phyloP scores from a whole-genome alignment of 2,888 invertebrate genomes.

The Azorinus chamasolen region DNA sequence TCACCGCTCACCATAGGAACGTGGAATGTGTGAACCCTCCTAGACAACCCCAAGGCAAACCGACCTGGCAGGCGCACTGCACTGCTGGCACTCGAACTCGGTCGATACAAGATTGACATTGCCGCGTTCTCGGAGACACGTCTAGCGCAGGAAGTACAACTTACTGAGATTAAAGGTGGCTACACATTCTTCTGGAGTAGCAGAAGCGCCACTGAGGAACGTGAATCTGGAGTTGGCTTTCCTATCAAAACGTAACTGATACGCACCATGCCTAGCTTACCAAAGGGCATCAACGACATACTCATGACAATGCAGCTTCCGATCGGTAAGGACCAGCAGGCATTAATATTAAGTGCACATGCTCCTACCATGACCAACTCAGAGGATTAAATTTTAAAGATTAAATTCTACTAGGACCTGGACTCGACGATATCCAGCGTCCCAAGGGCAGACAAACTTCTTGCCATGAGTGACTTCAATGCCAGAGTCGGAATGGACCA shows the following conservation, averaged over 20 bases:
- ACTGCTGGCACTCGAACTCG: constrained; percentile 3
- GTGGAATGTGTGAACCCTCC: constrained; percentile 16
- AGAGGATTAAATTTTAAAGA: constrained; percentile 10
- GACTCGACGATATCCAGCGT: neutral
- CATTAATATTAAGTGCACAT: constrained; percentile 16
- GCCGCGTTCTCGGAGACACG: constrained; percentile 10
- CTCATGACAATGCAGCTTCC: constrained; percentile 12
- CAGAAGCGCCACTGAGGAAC: neutral
- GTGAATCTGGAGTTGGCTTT: constrained; percentile 13
- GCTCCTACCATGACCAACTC: constrained; percentile 23
- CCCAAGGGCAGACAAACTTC: constrained; percentile 14
- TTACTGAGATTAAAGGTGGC: neutral
- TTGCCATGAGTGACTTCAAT: constrained; percentile 28
- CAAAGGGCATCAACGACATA: constrained; percentile 4
- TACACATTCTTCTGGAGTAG: constrained; percentile 22
- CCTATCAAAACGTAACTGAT: neutral
- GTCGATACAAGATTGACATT: constrained; percentile 16
- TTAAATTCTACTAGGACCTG: constrained; percentile 9
- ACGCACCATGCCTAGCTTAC: neutral
- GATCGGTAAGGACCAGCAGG: neutral
- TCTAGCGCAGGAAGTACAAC: constrained; percentile 5
- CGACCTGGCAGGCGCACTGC: constrained; percentile 12
- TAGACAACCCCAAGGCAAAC: neutral
- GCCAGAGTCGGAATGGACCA: constrained; percentile 33
- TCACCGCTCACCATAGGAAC: constrained; percentile 2